Base-by-base conservation (phyloP, 2,797 vertebrate species). In the Lophius americanus region DNA sequence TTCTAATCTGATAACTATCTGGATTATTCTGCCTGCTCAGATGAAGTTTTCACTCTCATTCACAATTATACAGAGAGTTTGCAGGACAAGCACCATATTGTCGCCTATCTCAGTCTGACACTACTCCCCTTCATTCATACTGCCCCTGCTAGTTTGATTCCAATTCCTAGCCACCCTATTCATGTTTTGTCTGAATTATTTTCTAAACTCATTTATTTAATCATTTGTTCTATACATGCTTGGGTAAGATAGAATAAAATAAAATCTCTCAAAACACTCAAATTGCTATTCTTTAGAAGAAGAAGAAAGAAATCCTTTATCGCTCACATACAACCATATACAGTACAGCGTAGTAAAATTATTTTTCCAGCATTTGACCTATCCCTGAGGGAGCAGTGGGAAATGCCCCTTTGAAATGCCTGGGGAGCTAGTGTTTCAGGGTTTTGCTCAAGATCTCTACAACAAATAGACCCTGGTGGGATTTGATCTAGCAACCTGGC, bases 1-100 rank as follows among this genome's bases (percentile, higher is more conserved):
- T 63, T 75, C 67, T 85, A 87, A 88, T 90, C 86, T 88, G 84
- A 77, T 89, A 89, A 89, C 78, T 78, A 71, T 79, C 68, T 56
- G 86, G 85, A 88, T 89, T 88, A 91, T 76, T 37, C 6, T 4
- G 68, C 72, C 76, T 70, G 36, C 49, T 60, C 66, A 2, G 38
- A 72, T 64, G 52, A 75, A 55, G 52, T 12, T 12, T 43, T 59
- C 67, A 7, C 66, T 57, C 37, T 78, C 52, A 58, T 78, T 85
- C 78, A 72, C 68, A 73, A 44, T 53, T 41, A 58, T 70, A 60
- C 54, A 50, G 49, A 54, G 60, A 14, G 44, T 32, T 6, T 7
- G 11, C 44, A 72, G 47, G 49, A 36, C 50, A 64, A 49, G 60
- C 51, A 50, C 13, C 10, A 46, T 14, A 37, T 61, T 33, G 12